Evolutionary conservation across 1,140 invertebrate species (phyloP).

Genomic region (Lerema accius): DNA sequence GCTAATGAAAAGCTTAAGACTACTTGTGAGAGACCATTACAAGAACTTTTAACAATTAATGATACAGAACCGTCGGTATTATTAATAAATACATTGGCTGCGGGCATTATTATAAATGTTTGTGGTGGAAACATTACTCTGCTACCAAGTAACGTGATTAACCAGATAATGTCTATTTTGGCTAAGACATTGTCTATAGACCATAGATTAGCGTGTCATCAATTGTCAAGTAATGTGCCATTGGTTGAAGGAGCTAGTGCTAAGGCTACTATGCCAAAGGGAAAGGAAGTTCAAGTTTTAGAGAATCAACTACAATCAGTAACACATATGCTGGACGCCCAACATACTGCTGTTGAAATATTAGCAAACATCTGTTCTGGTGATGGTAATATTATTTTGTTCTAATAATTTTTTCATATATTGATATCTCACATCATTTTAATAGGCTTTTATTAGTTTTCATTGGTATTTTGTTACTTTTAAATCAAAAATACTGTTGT

Average conservation of each 20-base stretch:
- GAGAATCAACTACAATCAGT: conserved; percentile 78
- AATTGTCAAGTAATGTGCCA: conserved; percentile 80
- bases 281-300: conserved; percentile 59
- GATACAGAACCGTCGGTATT: conserved; percentile 71
- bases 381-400: conserved; percentile 78
- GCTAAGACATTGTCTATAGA: conserved; percentile 77
- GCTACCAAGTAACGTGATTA: conserved; percentile 61
- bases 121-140: conserved; percentile 66
- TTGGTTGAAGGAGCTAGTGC: conserved; percentile 54
- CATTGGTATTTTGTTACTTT: too few species aligned
- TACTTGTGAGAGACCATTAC: conserved; percentile 72
- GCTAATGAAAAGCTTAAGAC: conserved; percentile 80
- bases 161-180: conserved; percentile 74
- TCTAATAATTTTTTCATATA: conserved; percentile 14
- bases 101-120: conserved; percentile 82
- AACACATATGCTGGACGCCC: conserved; percentile 83
- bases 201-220: conserved; percentile 69
- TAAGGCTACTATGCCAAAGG: conserved; percentile 54
- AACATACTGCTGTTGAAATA: conserved; percentile 87
- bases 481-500: too few species aligned
- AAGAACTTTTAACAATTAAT: conserved; percentile 75
- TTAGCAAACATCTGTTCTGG: conserved; percentile 87
- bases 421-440: too few species aligned
- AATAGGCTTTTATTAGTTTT: too few species aligned
- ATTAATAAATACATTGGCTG: conserved; percentile 83